Base-by-base conservation (phyloP, 2,888 invertebrate species). In the Dryocosmus kuriphilus region DNA sequence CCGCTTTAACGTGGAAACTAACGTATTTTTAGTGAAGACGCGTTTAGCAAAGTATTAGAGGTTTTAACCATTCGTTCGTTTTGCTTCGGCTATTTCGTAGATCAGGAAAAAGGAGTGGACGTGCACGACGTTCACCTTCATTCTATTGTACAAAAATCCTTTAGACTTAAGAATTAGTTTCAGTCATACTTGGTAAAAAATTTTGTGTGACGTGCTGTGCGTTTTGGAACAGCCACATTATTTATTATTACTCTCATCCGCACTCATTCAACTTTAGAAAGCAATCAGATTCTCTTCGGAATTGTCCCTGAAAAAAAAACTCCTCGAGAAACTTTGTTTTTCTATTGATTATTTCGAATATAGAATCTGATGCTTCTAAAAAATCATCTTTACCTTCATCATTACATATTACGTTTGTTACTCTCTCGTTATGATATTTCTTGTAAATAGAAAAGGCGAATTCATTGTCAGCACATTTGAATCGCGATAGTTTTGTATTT, bases 221-320 rank as follows among this genome's bases (percentile, higher is more conserved):
- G 65, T 67, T 79, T 78, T 79, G 77, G 80, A 81, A 81, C 84
- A 83, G 86, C 79, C 74, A 79, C 74, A 82, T 79, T 87, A 86
- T 86, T 86, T 86, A 86, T 86, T 85, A 77, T 51, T 55, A 46
- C 14, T 67, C 67, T 27, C 67, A 67, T 67, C 65, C 24, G 24
- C 65, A 65, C 38, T 41, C 6, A 16, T 63, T 3, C 32, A n/a
- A 32, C 78, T 71, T 75, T 75, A 46, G 46, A 32, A 80, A 80
- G 79, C 62, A 77, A 63, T n/a, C 74, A 78, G 74, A 78, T 61
- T 74, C 74, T 71, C 27, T 62, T 62, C 19, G 30, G 35, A 63
- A 35, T 35, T 32, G 3, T 24, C 24, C 1, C 57, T 51, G n/a
- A 19, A n/a, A n/a, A n/a, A n/a, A n/a, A n/a, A n/a, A n/a, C n/a